A percentile compares a stretch with the other conserved stretches of the same genome.
These are phyloP conservation scores for Lacerta viridis DNA, from an alignment of 2,797 vertebrate genomes.

Conservation along the genomic window DNA sequence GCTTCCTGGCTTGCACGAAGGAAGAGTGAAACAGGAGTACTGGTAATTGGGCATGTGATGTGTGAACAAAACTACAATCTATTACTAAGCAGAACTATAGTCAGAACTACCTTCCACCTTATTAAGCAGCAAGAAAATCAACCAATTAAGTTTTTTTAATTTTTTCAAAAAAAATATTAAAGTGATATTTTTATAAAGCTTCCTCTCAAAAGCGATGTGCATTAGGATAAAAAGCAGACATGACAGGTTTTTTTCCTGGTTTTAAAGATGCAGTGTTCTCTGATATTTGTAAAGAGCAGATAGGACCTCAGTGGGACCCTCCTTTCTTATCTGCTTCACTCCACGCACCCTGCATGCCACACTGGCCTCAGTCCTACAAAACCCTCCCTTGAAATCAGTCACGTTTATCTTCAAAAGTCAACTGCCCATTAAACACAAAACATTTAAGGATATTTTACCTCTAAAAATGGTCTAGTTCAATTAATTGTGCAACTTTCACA, in stretches of 20 bases:
- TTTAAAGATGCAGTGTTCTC: background rate
- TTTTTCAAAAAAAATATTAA: background rate
- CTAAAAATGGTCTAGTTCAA: background rate
- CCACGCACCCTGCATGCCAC: background rate
- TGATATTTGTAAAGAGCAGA: background rate
- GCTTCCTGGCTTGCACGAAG: too few species aligned
- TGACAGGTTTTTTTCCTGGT: background rate
- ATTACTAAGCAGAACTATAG: background rate
- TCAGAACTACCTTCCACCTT: background rate
- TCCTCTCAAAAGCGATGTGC: background rate
- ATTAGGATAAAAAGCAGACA: background rate
- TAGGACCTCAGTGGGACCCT: background rate
- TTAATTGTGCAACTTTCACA: background rate
- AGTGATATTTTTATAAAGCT: background rate
- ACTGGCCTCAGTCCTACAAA: background rate
- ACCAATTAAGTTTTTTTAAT: background rate
- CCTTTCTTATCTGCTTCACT: conserved; percentile 11
- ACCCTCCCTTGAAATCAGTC: background rate
- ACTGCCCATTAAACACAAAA: background rate
- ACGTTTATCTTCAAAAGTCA: background rate
- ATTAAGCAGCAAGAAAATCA: background rate
- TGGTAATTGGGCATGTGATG: too few species aligned
- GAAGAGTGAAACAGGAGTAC: too few species aligned
- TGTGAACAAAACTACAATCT: background rate
- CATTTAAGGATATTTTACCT: background rate